Evolutionary conservation across 2,888 invertebrate species (phyloP), one percentile per base, ranked within the genome.

Genomic region (Drosophila nr. perissopoda): DNA sequence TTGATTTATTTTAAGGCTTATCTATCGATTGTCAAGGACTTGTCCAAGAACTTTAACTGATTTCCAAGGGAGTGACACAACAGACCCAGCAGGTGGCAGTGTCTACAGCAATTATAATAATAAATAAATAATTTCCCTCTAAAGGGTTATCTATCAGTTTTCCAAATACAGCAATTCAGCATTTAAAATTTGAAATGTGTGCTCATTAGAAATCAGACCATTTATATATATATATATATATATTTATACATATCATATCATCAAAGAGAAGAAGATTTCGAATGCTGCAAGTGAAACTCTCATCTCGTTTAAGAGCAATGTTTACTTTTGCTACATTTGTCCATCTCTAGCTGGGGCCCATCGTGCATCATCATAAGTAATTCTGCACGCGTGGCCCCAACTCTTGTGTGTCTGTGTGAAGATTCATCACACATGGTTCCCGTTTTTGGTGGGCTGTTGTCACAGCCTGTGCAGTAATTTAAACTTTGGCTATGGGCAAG

Each of bases 391-490:
- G 61, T 74, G 64, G 42, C 61, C 60, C 63, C 67, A 68, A 73
- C 82, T 79, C 79, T 40, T 34, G 18, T 16, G 38, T 49, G 67
- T 51, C 53, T 63, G 42, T 51, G 45, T 49, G 63, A 40, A 78
- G 72, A 87, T 87, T 80, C 80, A 79, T 76, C 84, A 81, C 89
- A 88, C 75, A 84, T 87, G 87, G 70, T 77, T 51, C 69, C 69
- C 54, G 42, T 48, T 65, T 58, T 59, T 42, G 64, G 40, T 58
- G 69, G 61, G 36, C 65, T 61, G 54, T 63, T 74, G 86, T 65
- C 74, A 81, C 87, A 87, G 87, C 78, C 89, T 82, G 88, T 59
- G 70, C 71, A 87, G 87, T 88, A 87, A 87, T 87, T 87, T 87
- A 87, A 87, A 87, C 82, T 87, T 87, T 87, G 68, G 60, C 82